A percentile compares a stretch with the other conserved stretches of the same genome.
phyloP scores from a whole-genome alignment of 2,113 vertebrate species.

The Struthio camelus region DNA sequence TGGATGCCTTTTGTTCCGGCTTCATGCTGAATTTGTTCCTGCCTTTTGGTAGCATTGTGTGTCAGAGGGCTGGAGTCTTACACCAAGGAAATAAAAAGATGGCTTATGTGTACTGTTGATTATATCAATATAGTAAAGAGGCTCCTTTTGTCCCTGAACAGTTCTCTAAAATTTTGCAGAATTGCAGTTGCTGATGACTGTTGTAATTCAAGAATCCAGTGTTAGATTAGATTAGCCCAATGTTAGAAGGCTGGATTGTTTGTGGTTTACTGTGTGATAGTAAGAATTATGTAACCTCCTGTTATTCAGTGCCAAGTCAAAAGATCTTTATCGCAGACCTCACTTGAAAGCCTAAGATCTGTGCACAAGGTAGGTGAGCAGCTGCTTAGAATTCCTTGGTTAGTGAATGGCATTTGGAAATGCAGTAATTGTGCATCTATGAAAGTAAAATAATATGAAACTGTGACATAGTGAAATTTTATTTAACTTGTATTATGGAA shows the following conservation, averaged over 20 bases:
- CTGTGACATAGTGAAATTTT: background rate
- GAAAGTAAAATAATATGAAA: background rate
- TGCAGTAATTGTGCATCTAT: background rate
- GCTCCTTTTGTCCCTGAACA: background rate
- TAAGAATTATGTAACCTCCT: background rate
- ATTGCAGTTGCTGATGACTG: background rate
- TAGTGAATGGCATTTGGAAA: background rate
- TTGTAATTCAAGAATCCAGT: background rate
- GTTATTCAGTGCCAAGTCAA: background rate
- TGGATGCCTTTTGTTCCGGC: background rate
- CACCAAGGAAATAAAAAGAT: background rate
- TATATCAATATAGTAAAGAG: background rate
- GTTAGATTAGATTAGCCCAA: background rate
- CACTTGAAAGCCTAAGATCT: background rate
- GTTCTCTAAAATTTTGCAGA: background rate
- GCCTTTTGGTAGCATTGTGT: background rate
- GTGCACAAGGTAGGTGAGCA: background rate
- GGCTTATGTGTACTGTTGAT: background rate
- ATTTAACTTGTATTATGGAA: background rate
- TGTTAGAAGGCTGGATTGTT: background rate
- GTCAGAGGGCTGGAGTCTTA: background rate
- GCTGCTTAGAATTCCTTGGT: background rate
- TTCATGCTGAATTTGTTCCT: background rate
- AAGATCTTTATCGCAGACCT: background rate
- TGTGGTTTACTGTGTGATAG: background rate